Evolutionary conservation across 1,140 invertebrate genomes (phyloP).

Genomic region (Paraescarpia echinospica): DNA sequence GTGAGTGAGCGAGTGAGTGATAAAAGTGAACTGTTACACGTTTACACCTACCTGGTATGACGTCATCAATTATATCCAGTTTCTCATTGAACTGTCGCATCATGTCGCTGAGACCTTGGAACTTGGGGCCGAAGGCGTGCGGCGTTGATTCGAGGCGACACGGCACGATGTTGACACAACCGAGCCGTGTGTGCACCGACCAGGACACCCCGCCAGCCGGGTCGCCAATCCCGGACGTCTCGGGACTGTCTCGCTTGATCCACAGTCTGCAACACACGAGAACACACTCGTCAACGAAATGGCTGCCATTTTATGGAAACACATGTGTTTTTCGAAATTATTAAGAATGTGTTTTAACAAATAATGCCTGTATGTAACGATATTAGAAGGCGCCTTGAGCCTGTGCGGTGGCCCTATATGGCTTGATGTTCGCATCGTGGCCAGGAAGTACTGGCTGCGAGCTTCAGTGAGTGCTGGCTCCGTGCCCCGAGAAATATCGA

Average conservation of each 20-base stretch:
- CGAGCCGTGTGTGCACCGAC: not conserved
- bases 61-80: not conserved
- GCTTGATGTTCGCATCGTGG: too few relatives aligned
- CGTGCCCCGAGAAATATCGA: too few relatives aligned
- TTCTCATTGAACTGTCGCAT: constrained; percentile 3
- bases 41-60: not conserved
- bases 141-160: constrained; percentile 21
- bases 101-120: constrained; percentile 13
- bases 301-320: too few relatives aligned
- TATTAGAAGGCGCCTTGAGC: too few relatives aligned
- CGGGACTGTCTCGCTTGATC: not conserved
- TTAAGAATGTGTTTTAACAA: too few relatives aligned
- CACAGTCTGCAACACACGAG: not conserved
- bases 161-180: constrained; percentile 15
- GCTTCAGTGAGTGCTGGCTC: too few relatives aligned
- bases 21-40: not conserved
- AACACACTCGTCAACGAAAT: not conserved
- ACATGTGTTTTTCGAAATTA: too few relatives aligned
- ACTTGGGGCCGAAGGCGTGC: constrained; percentile 20
- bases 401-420: too few relatives aligned
- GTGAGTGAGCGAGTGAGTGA: too few relatives aligned
- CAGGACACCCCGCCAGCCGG: not conserved
- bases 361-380: too few relatives aligned
- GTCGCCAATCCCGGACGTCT: not conserved
- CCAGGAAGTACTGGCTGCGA: too few relatives aligned